phyloP scores from a whole-genome alignment of 1,140 invertebrate species.

The Aricia agestis region DNA sequence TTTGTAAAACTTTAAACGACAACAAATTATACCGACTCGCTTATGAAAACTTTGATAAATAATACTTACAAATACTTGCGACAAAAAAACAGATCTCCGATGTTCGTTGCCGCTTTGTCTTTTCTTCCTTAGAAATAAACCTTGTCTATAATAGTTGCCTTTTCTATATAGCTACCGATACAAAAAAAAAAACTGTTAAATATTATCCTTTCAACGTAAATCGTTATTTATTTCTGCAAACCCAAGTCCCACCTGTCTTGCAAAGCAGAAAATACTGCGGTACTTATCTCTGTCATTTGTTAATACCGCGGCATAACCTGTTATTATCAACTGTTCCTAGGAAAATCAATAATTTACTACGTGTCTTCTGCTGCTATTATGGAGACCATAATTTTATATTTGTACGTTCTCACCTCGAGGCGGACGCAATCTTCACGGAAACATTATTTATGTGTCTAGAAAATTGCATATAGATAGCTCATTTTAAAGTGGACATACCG shows the following conservation, averaged over 20 bases:
- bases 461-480: background rate
- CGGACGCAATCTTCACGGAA: background rate
- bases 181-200: background rate
- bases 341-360: background rate
- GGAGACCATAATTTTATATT: background rate
- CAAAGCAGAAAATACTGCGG: background rate
- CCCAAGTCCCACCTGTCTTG: background rate
- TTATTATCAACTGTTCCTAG: background rate
- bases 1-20: too few species aligned
- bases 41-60: too few species aligned
- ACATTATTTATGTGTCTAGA: background rate
- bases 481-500: background rate
- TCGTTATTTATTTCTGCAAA: background rate
- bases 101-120: too few species aligned
- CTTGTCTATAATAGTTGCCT: too few species aligned
- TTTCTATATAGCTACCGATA: too few species aligned
- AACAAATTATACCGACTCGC: too few species aligned
- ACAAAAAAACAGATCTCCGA: too few species aligned
- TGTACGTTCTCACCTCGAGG: background rate
- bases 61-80: too few species aligned
- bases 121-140: too few species aligned
- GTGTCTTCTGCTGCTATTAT: background rate
- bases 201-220: background rate
- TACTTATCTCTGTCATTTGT: conserved; percentile 1
- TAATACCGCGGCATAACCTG: background rate